phyloP scores from a whole-genome alignment of 2,113 vertebrate species.

The Clarias magur region DNA sequence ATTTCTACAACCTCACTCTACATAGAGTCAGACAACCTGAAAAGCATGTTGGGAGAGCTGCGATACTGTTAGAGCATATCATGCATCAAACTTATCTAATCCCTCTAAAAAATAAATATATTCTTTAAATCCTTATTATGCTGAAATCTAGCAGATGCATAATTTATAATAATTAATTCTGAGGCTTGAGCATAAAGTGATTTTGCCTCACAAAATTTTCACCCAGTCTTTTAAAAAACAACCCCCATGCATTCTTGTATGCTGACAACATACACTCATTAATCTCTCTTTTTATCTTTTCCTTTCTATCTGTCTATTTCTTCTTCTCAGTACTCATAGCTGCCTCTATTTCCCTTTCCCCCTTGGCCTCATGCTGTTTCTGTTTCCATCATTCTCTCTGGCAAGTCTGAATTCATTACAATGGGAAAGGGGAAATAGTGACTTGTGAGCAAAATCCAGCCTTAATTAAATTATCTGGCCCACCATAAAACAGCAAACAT shows the following conservation, averaged over 20 bases:
- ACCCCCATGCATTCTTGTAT: background rate
- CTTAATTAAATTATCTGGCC: conserved; percentile 10
- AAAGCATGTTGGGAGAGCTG: conserved; percentile 42
- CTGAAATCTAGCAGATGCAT: conserved; percentile 10
- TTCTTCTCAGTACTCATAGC: conserved; percentile 11
- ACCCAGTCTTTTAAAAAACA: conserved; percentile 1
- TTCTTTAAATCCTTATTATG: background rate
- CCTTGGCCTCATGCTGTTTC: conserved; percentile 25
- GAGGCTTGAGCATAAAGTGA: conserved; percentile 5
- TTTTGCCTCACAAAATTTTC: conserved; percentile 4
- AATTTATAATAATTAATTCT: conserved; percentile 31
- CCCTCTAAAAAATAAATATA: background rate
- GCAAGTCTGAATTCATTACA: conserved; percentile 66
- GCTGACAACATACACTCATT: conserved; percentile 3
- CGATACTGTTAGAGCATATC: conserved; percentile 32
- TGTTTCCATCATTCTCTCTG: conserved; percentile 25
- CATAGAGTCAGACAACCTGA: conserved; percentile 34
- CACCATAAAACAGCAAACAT: conserved; percentile 1
- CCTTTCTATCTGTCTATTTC: conserved; percentile 2
- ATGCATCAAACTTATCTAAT: conserved; percentile 1
- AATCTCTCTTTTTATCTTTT: conserved; percentile 10
- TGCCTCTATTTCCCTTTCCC: conserved; percentile 27
- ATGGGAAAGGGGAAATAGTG: conserved; percentile 56
- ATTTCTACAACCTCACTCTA: conserved; percentile 49
- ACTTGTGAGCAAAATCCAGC: conserved; percentile 11